These are phyloP conservation scores for Perca schrenkii DNA, from an alignment of 2,113 vertebrate genomes.

Conservation along the genomic window DNA sequence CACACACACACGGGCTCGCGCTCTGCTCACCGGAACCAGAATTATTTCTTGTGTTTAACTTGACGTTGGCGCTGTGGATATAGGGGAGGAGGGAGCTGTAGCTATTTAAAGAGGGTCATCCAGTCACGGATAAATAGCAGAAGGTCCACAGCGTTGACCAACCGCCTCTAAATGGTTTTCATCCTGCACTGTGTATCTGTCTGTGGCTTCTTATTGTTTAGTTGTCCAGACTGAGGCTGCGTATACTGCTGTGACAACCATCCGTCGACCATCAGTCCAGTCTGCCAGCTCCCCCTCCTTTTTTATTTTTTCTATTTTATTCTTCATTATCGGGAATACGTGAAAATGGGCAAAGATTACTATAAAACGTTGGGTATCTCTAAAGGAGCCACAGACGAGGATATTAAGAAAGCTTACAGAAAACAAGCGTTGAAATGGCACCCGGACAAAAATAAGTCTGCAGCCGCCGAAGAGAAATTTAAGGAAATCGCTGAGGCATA, in stretches of 20 bases:
- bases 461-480: slow-evolving; percentile 97
- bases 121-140: slow-evolving; percentile 69
- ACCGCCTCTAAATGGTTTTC: slow-evolving; percentile 69
- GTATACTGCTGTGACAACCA: slow-evolving; percentile 13
- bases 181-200: slow-evolving; percentile 25
- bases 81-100: slow-evolving; percentile 68
- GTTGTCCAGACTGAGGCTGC: slow-evolving; percentile 44
- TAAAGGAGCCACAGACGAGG: slow-evolving; percentile 96
- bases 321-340: slow-evolving; percentile 42
- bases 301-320: background rate
- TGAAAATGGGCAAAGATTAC: slow-evolving; percentile 97
- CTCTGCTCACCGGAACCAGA: slow-evolving; percentile 46
- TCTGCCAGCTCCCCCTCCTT: slow-evolving; percentile 11
- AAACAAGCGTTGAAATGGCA: slow-evolving; percentile 99
- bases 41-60: background rate
- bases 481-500: slow-evolving; percentile 99
- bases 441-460: slow-evolving; percentile 98
- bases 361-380: slow-evolving; percentile 95
- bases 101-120: slow-evolving; percentile 84
- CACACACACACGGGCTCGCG: background rate
- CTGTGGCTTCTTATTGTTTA: slow-evolving; percentile 5
- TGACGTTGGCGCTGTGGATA: slow-evolving; percentile 52
- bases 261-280: slow-evolving; percentile 30
- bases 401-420: slow-evolving; percentile 98
- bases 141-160: slow-evolving; percentile 66